phyloP scores from a whole-genome alignment of 2,797 vertebrate species.

The Urocyon cinereoargenteus region DNA sequence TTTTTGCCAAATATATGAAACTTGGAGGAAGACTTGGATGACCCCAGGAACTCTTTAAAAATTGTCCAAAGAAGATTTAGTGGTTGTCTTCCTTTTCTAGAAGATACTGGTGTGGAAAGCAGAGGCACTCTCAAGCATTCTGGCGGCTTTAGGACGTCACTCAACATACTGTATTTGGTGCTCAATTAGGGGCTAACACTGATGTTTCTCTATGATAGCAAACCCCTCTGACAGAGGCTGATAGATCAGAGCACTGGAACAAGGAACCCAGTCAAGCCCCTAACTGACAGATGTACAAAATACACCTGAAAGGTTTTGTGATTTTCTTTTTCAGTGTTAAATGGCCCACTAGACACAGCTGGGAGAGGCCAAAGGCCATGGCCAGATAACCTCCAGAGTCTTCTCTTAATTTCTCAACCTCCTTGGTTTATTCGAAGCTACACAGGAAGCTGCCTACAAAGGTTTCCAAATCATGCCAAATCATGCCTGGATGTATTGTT shows the following conservation, averaged over 20 bases:
- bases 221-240: background rate
- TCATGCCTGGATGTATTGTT: background rate
- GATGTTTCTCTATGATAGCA: background rate
- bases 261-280: background rate
- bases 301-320: background rate
- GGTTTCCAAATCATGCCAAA: background rate
- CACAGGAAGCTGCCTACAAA: background rate
- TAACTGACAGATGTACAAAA: background rate
- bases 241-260: background rate
- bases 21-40: background rate
- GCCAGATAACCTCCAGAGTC: background rate
- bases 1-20: background rate
- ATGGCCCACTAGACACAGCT: background rate
- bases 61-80: background rate
- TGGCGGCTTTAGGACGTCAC: rapidly evolving
- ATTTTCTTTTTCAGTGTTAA: background rate
- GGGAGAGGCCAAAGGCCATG: background rate
- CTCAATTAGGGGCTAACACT: background rate
- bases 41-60: background rate
- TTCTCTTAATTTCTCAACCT: background rate
- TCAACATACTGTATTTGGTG: background rate
- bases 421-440: background rate
- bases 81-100: background rate
- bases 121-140: background rate
- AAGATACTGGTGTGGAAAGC: background rate